These are phyloP conservation scores for Apamea anceps DNA, from an alignment of 2,888 invertebrate genomes.

Conservation along the genomic window DNA sequence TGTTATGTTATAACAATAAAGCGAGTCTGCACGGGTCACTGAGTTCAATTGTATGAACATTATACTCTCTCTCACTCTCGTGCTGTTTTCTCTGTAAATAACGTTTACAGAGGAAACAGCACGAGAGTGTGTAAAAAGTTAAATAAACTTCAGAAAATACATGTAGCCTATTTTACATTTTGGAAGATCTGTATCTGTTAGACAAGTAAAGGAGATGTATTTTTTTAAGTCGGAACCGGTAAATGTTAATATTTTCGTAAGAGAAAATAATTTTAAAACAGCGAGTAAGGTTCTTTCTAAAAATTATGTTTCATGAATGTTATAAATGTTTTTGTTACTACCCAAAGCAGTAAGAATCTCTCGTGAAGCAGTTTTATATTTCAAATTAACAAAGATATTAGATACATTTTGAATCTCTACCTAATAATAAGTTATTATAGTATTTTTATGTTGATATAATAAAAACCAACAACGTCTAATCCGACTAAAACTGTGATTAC, in stretches of 20 bases:
- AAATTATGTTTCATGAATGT: not conserved
- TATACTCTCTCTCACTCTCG: not conserved
- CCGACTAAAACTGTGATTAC: not conserved
- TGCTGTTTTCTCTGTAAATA: conserved; percentile 16
- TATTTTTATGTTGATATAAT: conserved; percentile 2
- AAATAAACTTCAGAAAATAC: conserved; percentile 11
- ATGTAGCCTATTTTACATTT: not conserved
- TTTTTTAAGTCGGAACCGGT: conserved; percentile 17
- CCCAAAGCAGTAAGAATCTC: not conserved
- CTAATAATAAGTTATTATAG: not conserved
- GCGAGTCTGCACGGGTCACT: conserved; percentile 3
- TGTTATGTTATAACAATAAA: conserved; percentile 3
- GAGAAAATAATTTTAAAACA: conserved; percentile 9
- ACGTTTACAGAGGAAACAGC: not conserved
- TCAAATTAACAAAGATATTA: not conserved
- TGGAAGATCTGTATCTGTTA: not conserved
- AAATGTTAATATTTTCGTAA: conserved; percentile 20
- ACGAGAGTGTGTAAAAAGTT: not conserved
- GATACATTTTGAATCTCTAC: not conserved
- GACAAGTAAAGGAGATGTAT: conserved; percentile 1
- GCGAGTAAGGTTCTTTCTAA: not conserved
- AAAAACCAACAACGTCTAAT: not conserved
- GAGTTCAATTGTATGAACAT: conserved; percentile 24
- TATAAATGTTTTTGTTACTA: conserved; percentile 3
- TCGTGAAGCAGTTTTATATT: not conserved